These are phyloP conservation scores for Dunckerocampus dactyliophorus DNA, from an alignment of 2,113 vertebrate genomes.

Conservation along the genomic window DNA sequence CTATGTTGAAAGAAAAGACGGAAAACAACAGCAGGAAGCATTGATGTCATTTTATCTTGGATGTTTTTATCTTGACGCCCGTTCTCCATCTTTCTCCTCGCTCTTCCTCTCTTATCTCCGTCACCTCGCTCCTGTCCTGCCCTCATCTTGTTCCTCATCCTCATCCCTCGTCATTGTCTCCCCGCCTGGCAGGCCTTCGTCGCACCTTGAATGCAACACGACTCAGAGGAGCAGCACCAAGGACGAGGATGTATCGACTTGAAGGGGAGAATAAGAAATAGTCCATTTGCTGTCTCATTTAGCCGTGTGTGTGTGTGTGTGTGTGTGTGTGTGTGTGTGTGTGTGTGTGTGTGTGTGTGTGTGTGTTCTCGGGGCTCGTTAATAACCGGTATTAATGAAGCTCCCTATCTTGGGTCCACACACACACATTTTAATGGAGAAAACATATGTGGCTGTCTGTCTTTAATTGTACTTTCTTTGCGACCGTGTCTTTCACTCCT, in stretches of 20 bases:
- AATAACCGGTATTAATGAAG: slow-evolving; percentile 6
- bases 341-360: neutral
- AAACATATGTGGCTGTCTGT: slow-evolving; percentile 1
- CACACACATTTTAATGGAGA: slow-evolving; percentile 2
- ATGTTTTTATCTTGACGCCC: no score
- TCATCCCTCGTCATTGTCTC: neutral
- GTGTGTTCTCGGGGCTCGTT: neutral
- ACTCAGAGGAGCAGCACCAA: neutral
- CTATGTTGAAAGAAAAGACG: no score
- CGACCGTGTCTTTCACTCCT: neutral
- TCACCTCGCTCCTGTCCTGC: no score
- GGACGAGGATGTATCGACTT: no score
- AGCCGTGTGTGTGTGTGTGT: neutral
- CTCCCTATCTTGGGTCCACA: neutral
- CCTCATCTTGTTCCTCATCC: no score
- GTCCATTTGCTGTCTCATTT: neutral
- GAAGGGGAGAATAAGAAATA: neutral
- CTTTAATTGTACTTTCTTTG: slow-evolving; percentile 3
- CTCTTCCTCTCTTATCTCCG: no score
- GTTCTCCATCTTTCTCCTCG: no score
- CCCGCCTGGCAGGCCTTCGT: no score
- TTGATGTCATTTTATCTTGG: no score
- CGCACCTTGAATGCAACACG: neutral
- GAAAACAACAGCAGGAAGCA: no score
- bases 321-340: neutral